Conservation (phyloP, 2,113 vertebrate genomes). For the Tetrax tetrax region DNA sequence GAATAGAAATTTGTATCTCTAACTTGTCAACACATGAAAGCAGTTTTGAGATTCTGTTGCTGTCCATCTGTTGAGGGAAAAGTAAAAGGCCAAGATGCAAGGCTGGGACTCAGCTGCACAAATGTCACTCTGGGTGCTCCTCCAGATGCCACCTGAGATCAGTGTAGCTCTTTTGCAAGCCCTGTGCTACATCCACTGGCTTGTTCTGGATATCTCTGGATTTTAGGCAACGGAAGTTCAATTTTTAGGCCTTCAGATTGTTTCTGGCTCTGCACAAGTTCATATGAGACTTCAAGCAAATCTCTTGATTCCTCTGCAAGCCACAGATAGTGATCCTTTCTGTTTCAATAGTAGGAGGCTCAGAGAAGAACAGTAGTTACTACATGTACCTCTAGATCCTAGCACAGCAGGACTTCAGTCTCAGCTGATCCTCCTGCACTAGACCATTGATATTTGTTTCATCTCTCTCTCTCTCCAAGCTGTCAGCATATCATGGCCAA, state of each 20-base stretch:
- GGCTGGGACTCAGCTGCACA: neutral
- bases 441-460: neutral
- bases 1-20: neutral
- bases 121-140: neutral
- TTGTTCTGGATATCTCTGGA: neutral
- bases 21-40: neutral
- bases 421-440: neutral
- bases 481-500: neutral
- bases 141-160: neutral
- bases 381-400: rapidly evolving
- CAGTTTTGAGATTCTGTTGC: neutral
- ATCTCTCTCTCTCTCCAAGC: neutral
- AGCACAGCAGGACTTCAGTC: neutral
- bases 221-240: neutral
- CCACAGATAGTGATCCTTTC: neutral
- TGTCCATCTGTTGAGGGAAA: neutral
- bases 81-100: neutral
- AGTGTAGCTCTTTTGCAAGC: neutral
- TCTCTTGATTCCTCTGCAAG: neutral
- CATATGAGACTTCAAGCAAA: neutral
- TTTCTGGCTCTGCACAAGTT: neutral
- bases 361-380: neutral
- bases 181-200: neutral
- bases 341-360: neutral
- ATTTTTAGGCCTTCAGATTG: neutral